Evolutionary conservation across 2,888 invertebrate genomes (phyloP).

Genomic region (Spodoptera picta): DNA sequence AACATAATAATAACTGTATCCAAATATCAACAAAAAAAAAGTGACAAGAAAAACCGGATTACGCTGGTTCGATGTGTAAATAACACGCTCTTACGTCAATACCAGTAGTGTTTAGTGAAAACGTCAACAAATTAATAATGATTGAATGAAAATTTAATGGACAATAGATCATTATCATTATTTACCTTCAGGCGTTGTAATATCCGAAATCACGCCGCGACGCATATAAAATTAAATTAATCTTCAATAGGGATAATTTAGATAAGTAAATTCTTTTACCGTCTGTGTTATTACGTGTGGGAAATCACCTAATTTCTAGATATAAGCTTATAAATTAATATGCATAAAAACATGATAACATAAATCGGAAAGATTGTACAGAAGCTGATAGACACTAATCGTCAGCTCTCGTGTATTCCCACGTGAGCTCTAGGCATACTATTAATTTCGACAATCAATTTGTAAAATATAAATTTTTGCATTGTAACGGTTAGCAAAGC

Average conservation of each 20-base stretch:
- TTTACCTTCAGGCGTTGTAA: constrained; percentile 5
- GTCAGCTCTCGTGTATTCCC: too few relatives aligned
- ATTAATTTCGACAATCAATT: too few relatives aligned
- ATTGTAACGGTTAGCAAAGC: constrained; percentile 1
- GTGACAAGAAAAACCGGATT: constrained; percentile 3
- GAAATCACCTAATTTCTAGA: neutral
- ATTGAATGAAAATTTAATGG: constrained; percentile 30
- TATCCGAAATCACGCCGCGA: constrained; percentile 38
- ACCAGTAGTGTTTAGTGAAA: constrained; percentile 6
- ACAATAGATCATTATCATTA: constrained; percentile 1
- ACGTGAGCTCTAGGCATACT: too few relatives aligned
- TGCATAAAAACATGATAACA: too few relatives aligned
- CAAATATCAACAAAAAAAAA: neutral
- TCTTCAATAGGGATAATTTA: constrained; percentile 16
- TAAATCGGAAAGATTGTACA: too few relatives aligned
- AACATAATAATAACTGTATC: neutral
- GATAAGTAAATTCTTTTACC: constrained; percentile 12
- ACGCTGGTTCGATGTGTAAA: constrained; percentile 1
- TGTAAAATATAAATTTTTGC: neutral
- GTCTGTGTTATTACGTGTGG: constrained; percentile 16
- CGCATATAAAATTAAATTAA: constrained; percentile 26
- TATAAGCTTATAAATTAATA: too few relatives aligned
- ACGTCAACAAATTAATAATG: constrained; percentile 14
- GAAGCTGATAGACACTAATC: too few relatives aligned
- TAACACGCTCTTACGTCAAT: constrained; percentile 19